These are phyloP conservation scores for Loriculus beryllinus DNA, from an alignment of 2,797 vertebrate species.

Conservation along the genomic window DNA sequence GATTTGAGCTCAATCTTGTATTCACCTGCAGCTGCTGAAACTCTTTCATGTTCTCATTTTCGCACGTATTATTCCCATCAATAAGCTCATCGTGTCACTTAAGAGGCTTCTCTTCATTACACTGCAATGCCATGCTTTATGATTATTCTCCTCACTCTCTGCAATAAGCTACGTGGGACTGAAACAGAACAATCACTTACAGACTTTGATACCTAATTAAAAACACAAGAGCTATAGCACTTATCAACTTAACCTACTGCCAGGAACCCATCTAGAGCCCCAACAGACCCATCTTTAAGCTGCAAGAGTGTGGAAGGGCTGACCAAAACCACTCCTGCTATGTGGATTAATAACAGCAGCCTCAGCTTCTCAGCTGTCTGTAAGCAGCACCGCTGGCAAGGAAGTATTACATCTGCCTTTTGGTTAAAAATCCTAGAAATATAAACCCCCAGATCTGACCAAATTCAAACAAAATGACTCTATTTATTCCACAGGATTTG, in stretches of 20 bases:
- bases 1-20: background rate
- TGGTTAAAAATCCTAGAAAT: background rate
- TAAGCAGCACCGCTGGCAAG: background rate
- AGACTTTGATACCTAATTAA: background rate
- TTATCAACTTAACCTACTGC: background rate
- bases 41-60: background rate
- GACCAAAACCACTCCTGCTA: background rate
- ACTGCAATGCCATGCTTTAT: background rate
- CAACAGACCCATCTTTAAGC: fast-evolving
- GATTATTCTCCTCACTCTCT: background rate
- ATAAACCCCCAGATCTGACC: background rate
- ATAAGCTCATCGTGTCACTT: background rate
- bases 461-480: background rate
- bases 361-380: background rate
- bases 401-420: background rate
- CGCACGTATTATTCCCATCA: background rate
- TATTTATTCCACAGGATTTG: background rate
- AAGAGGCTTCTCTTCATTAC: background rate
- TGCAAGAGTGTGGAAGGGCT: background rate
- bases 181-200: background rate
- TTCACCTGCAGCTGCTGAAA: background rate
- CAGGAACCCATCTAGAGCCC: background rate
- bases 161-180: background rate
- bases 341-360: background rate
- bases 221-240: background rate